Evolutionary conservation across 37 sponge, comb jelly and placozoan species (phyloP).

Genomic region (Geodia barretti): DNA sequence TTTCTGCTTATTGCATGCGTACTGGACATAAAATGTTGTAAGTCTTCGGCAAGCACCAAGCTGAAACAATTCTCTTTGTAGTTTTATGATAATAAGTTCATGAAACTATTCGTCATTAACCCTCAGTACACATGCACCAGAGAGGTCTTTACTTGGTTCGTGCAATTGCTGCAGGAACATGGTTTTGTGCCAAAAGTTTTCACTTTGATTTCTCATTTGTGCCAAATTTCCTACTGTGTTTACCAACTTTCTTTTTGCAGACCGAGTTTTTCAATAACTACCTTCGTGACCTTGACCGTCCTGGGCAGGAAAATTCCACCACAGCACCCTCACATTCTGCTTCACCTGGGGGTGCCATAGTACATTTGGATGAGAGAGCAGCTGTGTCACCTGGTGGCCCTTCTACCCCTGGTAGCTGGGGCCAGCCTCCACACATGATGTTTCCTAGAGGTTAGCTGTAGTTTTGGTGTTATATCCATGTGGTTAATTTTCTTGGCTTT

Average conservation of each 20-base stretch:
- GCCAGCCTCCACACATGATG: not conserved
- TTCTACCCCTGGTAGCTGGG: not conserved
- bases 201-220: not conserved
- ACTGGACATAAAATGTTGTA: no score
- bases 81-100: no score
- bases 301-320: conserved; percentile 56
- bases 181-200: not conserved
- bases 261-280: conserved; percentile 87
- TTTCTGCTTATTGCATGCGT: no score
- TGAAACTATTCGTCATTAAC: no score
- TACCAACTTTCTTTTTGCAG: conserved; percentile 23
- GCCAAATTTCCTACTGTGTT: not conserved
- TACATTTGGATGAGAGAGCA: not conserved
- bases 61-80: no score
- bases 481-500: no score
- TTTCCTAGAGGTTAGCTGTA: not conserved
- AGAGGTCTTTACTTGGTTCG: no score
- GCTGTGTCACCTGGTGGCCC: not conserved
- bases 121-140: no score
- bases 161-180: no score
- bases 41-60: no score
- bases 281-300: conserved; percentile 82
- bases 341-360: not conserved
- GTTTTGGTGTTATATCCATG: no score
- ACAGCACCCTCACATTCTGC: conserved; percentile 10